Conservation (phyloP, 2,113 vertebrate genomes). For the Pyrgilauda ruficollis region DNA sequence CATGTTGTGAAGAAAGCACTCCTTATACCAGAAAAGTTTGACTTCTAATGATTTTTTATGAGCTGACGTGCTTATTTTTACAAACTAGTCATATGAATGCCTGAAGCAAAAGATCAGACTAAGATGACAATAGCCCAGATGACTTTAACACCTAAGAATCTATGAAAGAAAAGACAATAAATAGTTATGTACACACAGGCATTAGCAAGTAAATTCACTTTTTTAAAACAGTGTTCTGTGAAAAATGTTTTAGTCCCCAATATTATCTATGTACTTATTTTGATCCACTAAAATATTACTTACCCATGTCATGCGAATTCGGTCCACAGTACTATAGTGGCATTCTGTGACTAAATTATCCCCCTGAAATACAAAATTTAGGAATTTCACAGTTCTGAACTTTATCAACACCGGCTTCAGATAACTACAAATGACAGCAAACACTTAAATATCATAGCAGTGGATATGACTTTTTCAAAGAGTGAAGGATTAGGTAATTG, state of each 20-base stretch:
- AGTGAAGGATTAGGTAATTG: not conserved
- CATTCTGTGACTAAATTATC: constrained; percentile 88
- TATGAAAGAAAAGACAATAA: not conserved
- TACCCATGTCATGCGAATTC: constrained; percentile 88
- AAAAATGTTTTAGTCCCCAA: not conserved
- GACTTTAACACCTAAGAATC: not conserved
- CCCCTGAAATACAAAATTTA: constrained; percentile 74
- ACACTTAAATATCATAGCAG: not conserved
- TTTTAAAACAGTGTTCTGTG: not conserved
- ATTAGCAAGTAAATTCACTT: not conserved
- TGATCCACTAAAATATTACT: constrained; percentile 41
- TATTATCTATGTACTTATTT: not conserved
- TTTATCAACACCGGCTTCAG: not conserved
- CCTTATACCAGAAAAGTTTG: not conserved
- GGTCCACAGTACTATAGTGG: constrained; percentile 81
- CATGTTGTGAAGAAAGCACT: not conserved
- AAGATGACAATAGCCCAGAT: not conserved
- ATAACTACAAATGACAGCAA: not conserved
- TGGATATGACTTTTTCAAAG: not conserved
- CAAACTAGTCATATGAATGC: not conserved
- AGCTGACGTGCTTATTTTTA: not conserved
- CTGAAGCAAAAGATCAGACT: not conserved
- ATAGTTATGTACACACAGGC: not conserved
- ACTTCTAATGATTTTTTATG: not conserved
- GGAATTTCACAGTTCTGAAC: not conserved